A percentile compares a stretch with the other conserved stretches of the same genome.
Evolutionary conservation across 1,140 invertebrate genomes (phyloP).

Genomic region (Teleogryllus occipitalis): DNA sequence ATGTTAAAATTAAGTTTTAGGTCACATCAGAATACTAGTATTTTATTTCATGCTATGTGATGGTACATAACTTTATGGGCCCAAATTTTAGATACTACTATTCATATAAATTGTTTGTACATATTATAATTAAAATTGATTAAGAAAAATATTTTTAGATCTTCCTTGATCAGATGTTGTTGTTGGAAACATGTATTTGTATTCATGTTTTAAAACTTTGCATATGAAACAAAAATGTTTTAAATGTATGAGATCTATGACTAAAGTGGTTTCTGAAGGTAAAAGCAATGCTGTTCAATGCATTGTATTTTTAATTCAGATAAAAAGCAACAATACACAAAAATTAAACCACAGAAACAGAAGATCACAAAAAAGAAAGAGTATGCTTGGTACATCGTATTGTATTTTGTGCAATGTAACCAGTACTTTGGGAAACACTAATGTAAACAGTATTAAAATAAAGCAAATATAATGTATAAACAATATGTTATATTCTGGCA

Average conservation of each 20-base stretch:
- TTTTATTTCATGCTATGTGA: not conserved
- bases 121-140: not conserved
- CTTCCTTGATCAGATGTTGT: not conserved
- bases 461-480: not conserved
- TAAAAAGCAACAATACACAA: not conserved
- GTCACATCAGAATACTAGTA: not conserved
- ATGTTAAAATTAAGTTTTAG: no score
- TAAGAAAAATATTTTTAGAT: slow-evolving; percentile 1
- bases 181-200: not conserved
- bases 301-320: not conserved
- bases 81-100: not conserved
- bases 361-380: not conserved
- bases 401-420: not conserved
- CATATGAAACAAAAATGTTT: not conserved
- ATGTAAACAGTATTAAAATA: slow-evolving; percentile 6
- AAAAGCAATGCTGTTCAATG: not conserved
- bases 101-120: not conserved
- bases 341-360: not conserved
- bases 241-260: not conserved
- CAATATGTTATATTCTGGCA: not conserved
- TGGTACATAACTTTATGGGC: not conserved
- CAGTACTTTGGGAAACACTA: not conserved
- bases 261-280: not conserved
- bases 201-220: not conserved
- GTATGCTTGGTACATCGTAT: not conserved